Conservation (phyloP, 2,113 vertebrate species). For the Erpornis zantholeuca region DNA sequence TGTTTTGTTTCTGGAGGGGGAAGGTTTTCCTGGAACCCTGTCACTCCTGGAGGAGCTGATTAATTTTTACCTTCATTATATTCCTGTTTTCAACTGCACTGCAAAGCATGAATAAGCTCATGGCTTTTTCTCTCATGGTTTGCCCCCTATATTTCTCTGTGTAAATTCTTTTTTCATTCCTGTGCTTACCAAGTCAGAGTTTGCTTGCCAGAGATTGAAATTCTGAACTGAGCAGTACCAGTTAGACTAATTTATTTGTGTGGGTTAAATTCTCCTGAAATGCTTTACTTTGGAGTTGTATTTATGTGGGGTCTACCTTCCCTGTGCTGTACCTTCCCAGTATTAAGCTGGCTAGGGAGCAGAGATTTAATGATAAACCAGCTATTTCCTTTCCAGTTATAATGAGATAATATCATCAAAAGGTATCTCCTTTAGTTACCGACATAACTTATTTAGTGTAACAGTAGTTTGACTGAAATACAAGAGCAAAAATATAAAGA, state of each 20-base stretch:
- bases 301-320: neutral
- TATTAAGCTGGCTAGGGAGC: neutral
- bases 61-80: neutral
- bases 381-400: neutral
- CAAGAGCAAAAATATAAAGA: neutral
- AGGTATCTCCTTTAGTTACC: neutral
- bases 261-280: neutral
- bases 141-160: neutral
- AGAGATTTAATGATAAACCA: neutral
- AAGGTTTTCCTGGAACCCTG: neutral
- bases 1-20: neutral
- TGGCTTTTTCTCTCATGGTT: neutral
- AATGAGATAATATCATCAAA: neutral
- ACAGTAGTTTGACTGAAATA: neutral
- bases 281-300: neutral
- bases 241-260: constrained; percentile 21
- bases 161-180: neutral
- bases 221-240: neutral
- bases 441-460: neutral
- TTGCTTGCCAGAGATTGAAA: neutral
- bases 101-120: neutral
- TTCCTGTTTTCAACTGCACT: neutral
- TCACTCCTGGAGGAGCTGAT: neutral
- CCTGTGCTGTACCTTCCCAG: neutral
- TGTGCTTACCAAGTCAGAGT: neutral